phyloP scores from a whole-genome alignment of 1,140 invertebrate species.

The Drosophila oshimai region DNA sequence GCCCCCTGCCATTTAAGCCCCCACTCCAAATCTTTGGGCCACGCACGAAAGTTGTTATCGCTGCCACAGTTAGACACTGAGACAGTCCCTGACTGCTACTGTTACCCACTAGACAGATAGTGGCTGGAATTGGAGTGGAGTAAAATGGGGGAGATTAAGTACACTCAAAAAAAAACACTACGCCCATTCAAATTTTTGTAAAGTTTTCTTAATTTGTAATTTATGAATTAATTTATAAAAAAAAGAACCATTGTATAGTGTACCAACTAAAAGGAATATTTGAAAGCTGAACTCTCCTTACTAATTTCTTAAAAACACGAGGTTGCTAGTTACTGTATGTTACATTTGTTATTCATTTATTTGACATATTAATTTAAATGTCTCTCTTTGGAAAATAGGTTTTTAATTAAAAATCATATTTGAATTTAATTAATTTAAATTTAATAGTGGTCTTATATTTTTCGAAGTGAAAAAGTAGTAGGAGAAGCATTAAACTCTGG shows the following conservation, averaged over 20 bases:
- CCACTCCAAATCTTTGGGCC: slow-evolving; percentile 1
- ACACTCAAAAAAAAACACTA: background rate
- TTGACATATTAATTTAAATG: no score
- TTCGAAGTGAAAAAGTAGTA: background rate
- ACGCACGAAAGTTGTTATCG: slow-evolving; percentile 68
- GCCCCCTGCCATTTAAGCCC: background rate
- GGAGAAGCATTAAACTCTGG: slow-evolving; percentile 8
- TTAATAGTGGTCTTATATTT: background rate
- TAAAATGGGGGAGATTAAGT: background rate
- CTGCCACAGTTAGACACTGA: slow-evolving; percentile 58
- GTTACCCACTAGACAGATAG: slow-evolving; percentile 26
- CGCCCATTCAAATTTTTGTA: no score
- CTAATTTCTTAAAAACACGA: no score
- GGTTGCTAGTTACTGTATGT: no score
- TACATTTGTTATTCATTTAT: no score
- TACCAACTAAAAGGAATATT: no score
- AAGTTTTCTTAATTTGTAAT: no score
- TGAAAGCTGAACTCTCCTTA: no score
- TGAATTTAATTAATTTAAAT: background rate
- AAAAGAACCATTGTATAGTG: no score
- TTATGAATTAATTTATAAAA: background rate
- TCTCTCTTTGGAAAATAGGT: no score
- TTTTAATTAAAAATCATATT: background rate
- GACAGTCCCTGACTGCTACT: slow-evolving; percentile 47
- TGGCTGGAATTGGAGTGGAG: slow-evolving; percentile 2